A percentile compares a stretch with the other conserved stretches of the same genome.
Conservation (phyloP, 30 jellyfish, hydroid and myxozoan genomes). For the Aurelia coerulea region DNA sequence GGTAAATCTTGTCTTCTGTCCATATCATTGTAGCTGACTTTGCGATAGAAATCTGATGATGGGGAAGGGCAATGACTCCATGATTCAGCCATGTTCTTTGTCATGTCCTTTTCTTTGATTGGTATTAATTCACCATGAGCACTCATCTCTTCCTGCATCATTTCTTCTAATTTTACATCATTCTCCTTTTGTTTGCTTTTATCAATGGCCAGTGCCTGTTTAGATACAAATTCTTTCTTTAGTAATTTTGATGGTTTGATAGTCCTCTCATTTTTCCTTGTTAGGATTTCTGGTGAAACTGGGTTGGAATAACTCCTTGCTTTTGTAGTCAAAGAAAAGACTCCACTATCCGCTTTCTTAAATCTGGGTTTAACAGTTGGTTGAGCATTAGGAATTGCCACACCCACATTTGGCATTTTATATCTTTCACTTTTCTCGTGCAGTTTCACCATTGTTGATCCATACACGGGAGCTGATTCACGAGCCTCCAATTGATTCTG, state of each 20-base stretch:
- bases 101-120: neutral
- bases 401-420: slow-evolving; percentile 1
- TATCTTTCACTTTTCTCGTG: slow-evolving; percentile 60
- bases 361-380: neutral
- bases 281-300: no score
- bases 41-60: slow-evolving; percentile 52
- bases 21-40: slow-evolving; percentile 75
- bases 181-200: neutral
- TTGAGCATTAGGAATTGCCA: neutral
- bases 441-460: slow-evolving; percentile 83
- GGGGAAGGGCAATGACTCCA: slow-evolving; percentile 94
- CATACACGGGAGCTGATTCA: slow-evolving; percentile 96
- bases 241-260: neutral
- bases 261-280: no score
- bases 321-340: neutral
- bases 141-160: neutral
- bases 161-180: neutral
- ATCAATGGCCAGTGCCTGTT: neutral
- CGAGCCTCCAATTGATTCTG: slow-evolving; percentile 86
- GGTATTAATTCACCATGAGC: neutral
- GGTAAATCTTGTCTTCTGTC: slow-evolving; percentile 77
- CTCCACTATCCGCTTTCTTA: slow-evolving; percentile 26
- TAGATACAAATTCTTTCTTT: neutral
- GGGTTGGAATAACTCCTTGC: slow-evolving; percentile 16
- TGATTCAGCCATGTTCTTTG: slow-evolving; percentile 14